phyloP scores from a whole-genome alignment of 2,888 invertebrate species.

The Lacanobia oleracea region DNA sequence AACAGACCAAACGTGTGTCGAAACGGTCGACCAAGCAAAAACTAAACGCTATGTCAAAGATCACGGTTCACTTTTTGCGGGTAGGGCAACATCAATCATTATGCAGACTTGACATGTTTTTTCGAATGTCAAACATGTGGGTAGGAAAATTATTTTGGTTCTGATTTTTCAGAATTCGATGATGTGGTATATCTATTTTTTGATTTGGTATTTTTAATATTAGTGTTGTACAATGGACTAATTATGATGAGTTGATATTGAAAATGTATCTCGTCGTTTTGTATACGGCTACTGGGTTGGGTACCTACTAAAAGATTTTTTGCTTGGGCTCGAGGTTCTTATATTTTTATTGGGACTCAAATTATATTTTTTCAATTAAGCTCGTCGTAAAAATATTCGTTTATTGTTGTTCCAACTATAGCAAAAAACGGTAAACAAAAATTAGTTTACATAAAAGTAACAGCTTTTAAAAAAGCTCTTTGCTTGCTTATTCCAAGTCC shows the following conservation, averaged over 20 bases:
- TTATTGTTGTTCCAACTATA: constrained; percentile 19
- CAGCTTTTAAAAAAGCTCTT: constrained; percentile 40
- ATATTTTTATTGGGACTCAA: not conserved
- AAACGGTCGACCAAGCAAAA: constrained; percentile 40
- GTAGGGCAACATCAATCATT: constrained; percentile 45
- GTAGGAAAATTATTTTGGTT: constrained; percentile 27
- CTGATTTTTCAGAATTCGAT: constrained; percentile 26
- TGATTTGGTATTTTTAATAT: not conserved
- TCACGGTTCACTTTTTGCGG: constrained; percentile 54
- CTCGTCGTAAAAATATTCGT: not conserved
- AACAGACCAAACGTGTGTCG: constrained; percentile 24
- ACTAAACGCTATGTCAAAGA: constrained; percentile 55
- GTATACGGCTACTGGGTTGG: not conserved
- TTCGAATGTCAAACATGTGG: constrained; percentile 43
- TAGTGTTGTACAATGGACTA: not conserved
- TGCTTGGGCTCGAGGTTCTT: not conserved
- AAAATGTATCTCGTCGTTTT: not conserved
- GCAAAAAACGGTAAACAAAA: constrained; percentile 23
- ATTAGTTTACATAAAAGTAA: constrained; percentile 29
- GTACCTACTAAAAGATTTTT: not conserved
- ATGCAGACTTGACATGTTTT: constrained; percentile 38
- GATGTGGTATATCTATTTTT: constrained; percentile 1
- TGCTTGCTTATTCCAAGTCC: constrained; percentile 29
- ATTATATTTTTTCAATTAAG: not conserved
- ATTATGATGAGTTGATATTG: not conserved